phyloP scores from a whole-genome alignment of 2,113 vertebrate species.

The Pelmatolapia mariae region DNA sequence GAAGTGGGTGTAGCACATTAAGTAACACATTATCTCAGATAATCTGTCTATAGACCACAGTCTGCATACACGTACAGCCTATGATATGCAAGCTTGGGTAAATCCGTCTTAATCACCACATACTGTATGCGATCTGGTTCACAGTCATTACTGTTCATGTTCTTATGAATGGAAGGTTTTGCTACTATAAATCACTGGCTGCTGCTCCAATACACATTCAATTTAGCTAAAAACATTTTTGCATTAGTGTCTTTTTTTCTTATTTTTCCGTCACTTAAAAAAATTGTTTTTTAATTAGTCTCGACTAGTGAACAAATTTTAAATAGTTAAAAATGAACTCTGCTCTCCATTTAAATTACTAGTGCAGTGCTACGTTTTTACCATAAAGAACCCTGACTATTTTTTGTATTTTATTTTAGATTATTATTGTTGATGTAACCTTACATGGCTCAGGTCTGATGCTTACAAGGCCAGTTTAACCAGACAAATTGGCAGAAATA shows the following conservation, averaged over 20 bases:
- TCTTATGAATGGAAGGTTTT: background rate
- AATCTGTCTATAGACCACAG: background rate
- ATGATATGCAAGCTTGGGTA: background rate
- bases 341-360: background rate
- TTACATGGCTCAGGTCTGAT: rapidly evolving
- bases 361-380: rapidly evolving
- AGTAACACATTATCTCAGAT: background rate
- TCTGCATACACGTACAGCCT: background rate
- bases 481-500: background rate
- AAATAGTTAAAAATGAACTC: background rate
- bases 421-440: background rate
- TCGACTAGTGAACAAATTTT: background rate
- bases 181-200: background rate
- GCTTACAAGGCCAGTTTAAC: background rate
- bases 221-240: rapidly evolving
- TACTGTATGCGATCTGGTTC: no score
- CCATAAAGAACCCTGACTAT: background rate
- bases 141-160: background rate
- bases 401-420: background rate
- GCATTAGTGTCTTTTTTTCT: background rate
- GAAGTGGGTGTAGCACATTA: background rate
- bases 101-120: background rate
- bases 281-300: no score
- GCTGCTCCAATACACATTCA: background rate
- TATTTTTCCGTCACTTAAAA: background rate